These are phyloP conservation scores for Centropyge bicolor DNA, from an alignment of 2,797 vertebrate genomes.

Conservation along the genomic window DNA sequence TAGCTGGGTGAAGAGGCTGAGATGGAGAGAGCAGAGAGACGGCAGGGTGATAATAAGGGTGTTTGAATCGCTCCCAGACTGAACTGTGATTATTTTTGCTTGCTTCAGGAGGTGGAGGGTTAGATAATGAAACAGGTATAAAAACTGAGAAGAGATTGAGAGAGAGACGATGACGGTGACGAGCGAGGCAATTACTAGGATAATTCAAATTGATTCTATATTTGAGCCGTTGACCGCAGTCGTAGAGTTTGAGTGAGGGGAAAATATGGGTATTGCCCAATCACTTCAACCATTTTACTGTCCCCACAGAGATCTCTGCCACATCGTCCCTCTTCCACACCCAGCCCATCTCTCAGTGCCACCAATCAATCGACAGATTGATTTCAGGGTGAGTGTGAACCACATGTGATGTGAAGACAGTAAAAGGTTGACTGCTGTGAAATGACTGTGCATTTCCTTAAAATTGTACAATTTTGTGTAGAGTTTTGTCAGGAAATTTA, in stretches of 20 bases:
- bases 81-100: slow-evolving; percentile 5
- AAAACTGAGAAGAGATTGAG: background rate
- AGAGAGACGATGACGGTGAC: background rate
- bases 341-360: slow-evolving; percentile 12
- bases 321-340: background rate
- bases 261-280: slow-evolving; percentile 12
- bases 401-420: background rate
- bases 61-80: slow-evolving; percentile 8
- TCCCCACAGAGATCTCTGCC: slow-evolving; percentile 27
- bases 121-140: background rate
- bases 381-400: slow-evolving; percentile 13
- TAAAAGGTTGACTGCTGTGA: background rate
- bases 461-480: background rate
- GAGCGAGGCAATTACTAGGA: slow-evolving; percentile 25
- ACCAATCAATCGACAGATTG: slow-evolving; percentile 51
- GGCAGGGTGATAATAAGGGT: slow-evolving; percentile 5
- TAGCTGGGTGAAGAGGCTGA: slow-evolving; percentile 12
- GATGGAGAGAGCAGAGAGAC: slow-evolving; percentile 5
- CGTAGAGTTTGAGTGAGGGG: background rate
- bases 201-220: slow-evolving; percentile 37
- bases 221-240: background rate
- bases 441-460: background rate
- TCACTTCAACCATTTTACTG: slow-evolving; percentile 18
- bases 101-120: background rate
- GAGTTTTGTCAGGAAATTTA: background rate